Base-by-base conservation (phyloP, 2,888 invertebrate species). In the Patella depressa region DNA sequence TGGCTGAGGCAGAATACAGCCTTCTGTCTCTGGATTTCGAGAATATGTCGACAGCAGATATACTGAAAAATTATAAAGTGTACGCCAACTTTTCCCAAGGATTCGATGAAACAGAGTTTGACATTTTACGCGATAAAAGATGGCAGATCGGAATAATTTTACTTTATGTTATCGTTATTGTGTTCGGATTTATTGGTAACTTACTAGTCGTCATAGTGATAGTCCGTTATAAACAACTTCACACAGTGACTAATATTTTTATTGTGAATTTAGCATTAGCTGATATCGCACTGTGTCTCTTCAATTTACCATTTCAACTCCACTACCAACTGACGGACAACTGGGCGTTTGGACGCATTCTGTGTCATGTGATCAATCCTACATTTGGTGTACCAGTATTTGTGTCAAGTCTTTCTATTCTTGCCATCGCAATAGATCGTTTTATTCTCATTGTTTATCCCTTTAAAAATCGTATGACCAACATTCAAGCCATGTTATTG, bases 11-110 rank as follows among this genome's bases (percentile, higher is more conserved):
- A 45, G 45, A 45, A 45, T 45, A 45, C 72, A 34, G 55, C 17
- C 71, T 76, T 24, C 69, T 77, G 29, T 76, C 74, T 89, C 53
- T 83, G n/a, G 80, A 85, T 75, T 72, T 82, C 45, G 80, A 71
- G 14, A 87, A 87, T 79, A 82, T 85, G 78, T 85, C 86, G 0
- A 57, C 78, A 17, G 87, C 86, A 29, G 86, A 87, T 97, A 96
- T 97, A 93, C 93, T 78, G 74, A 65, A 77, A 55, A 81, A 85
- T 71, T 78, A 81, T 77, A 83, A 84, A 70, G 79, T 86, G 59
- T 69, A 85, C 15, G 79, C 78, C 55, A 87, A 87, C 79, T 81
- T 84, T 74, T 84, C 84, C n/a, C 76, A 77, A 72, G 81, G 83
- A 29, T 82, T 86, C 45, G 82, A 84, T 71, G 81, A 83, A n/a